Evolutionary conservation across 1,140 invertebrate species (phyloP).

Genomic region (Phthorimaea operculella): DNA sequence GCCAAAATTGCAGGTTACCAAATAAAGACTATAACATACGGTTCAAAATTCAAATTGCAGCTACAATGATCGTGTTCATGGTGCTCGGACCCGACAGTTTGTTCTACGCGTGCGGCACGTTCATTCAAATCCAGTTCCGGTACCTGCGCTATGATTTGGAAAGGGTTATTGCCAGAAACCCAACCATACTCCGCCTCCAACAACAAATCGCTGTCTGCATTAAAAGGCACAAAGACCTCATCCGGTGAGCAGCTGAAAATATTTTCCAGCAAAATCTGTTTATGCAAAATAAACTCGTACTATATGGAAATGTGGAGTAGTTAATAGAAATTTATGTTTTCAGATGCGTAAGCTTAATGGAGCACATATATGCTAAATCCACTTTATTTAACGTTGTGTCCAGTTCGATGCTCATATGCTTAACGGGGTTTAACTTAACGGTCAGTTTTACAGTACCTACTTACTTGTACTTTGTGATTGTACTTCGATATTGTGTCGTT

Average conservation of each 20-base stretch:
- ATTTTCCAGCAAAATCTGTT: too few relatives aligned
- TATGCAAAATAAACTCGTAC: too few relatives aligned
- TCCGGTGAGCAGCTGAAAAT: neutral
- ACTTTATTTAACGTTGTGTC: slow-evolving; percentile 29
- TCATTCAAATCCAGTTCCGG: slow-evolving; percentile 28
- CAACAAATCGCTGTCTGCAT: neutral
- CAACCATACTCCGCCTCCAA: neutral
- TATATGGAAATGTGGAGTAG: neutral
- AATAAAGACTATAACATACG: too few relatives aligned
- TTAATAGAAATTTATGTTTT: slow-evolving; percentile 14
- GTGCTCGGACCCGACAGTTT: slow-evolving; percentile 25
- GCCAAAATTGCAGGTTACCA: too few relatives aligned
- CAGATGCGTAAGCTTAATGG: slow-evolving; percentile 33
- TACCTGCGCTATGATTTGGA: slow-evolving; percentile 22
- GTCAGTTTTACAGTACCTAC: too few relatives aligned
- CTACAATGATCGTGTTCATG: slow-evolving; percentile 15
- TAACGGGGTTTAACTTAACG: slow-evolving; percentile 23
- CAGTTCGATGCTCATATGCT: slow-evolving; percentile 36
- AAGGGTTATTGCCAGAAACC: slow-evolving; percentile 9
- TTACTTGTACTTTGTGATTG: too few relatives aligned
- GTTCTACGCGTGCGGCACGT: slow-evolving; percentile 26
- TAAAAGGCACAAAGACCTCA: neutral
- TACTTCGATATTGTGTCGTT: too few relatives aligned
- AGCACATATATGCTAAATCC: slow-evolving; percentile 28
- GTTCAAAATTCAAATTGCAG: slow-evolving; percentile 12